phyloP scores from a whole-genome alignment of 2,797 vertebrate genomes.

The Hyperoplus immaculatus region DNA sequence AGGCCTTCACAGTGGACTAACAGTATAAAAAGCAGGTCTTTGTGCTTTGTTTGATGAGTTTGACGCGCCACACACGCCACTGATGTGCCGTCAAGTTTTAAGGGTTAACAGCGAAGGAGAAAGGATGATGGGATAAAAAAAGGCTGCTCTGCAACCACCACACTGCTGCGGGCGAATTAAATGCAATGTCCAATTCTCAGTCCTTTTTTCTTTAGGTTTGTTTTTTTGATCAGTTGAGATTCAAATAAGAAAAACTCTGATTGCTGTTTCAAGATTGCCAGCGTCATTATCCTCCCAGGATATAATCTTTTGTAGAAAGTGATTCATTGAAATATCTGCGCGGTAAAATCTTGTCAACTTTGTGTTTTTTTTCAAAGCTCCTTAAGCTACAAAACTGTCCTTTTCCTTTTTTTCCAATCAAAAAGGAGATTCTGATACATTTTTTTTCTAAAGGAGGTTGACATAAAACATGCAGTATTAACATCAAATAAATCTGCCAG shows the following conservation, averaged over 20 bases:
- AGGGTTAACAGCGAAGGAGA: constrained; percentile 10
- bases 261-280: constrained; percentile 47
- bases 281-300: constrained; percentile 51
- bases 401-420: constrained; percentile 38
- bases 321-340: constrained; percentile 39
- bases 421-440: constrained; percentile 55
- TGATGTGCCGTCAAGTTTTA: constrained; percentile 56
- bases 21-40: constrained; percentile 84
- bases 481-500: constrained; percentile 56
- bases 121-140: constrained; percentile 34
- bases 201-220: constrained; percentile 8
- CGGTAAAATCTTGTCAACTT: constrained; percentile 61
- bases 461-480: constrained; percentile 77
- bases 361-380: constrained; percentile 28
- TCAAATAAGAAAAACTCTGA: constrained; percentile 43
- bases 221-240: constrained; percentile 41
- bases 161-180: constrained; percentile 44
- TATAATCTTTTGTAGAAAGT: constrained; percentile 60
- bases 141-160: constrained; percentile 53
- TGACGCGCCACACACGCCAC: constrained; percentile 57
- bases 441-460: constrained; percentile 48
- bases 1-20: constrained; percentile 85
- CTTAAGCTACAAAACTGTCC: constrained; percentile 71
- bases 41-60: constrained; percentile 84
- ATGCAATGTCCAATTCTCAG: constrained; percentile 39